Base-by-base conservation (phyloP, 2,888 invertebrate species). In the Torymus tubicola region DNA sequence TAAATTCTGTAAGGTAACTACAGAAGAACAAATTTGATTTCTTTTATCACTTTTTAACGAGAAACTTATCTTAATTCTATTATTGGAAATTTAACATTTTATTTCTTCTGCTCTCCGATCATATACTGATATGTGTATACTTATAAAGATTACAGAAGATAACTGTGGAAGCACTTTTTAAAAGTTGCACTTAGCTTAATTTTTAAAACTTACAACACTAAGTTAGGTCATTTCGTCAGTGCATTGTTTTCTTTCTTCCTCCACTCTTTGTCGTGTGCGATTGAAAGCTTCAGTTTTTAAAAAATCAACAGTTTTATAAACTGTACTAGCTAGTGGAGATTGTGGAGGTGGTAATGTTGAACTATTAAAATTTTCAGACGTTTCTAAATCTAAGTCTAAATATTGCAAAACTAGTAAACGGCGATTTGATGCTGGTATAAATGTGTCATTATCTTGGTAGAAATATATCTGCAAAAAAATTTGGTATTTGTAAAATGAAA, bases 301-400 rank as follows among this genome's bases (percentile, higher is more conserved):
- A 92, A 98, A 98, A 92, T 98, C 98, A 0, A 98, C 97, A 1
- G 96, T 96, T 90, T 97, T 97, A 91, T 98, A 98, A 11, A 96
- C 96, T 0, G 95, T 86, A 14, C 91, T 91, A 82, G 91, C 91
- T 57, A 91, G 89, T 42, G 92, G 91, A n/a, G 91, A 90, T 77
- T 92, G 91, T 16, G 90, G 88, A 13, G 85, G 83, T 16, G 91
- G 90, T 61, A 91, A 89, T 0, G 90, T 87, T 0, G 91, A 88
- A 5, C 89, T 84, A 4, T 89, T 84, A 82, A 89, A 88, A 81
- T 84, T 90, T 81, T 90, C 90, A 0, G 93, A 92, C 0, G 93
- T 92, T 84, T 95, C 94, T 18, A 96, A 93, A 91, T 97, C 97
- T 83, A 98, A 92, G 91, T 98, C 98, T 83, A 98, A 93, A 91